Conservation (phyloP, 2,797 vertebrate species). For the Mormyrops boulengeri region DNA sequence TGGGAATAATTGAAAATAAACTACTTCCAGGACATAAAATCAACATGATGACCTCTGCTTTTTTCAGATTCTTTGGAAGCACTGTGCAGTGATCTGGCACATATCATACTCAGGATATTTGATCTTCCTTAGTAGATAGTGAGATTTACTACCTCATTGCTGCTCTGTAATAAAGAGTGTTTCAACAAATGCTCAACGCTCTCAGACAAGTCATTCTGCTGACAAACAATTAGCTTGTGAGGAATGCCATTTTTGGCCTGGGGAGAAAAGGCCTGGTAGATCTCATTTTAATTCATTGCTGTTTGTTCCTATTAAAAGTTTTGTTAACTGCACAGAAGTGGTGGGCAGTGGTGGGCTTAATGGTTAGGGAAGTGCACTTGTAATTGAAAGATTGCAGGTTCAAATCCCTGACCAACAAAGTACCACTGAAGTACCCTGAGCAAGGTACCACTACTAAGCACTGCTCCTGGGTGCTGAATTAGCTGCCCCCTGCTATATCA, state of each 20-base stretch:
- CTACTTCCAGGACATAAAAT: not conserved
- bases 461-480: too few species aligned
- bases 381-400: too few species aligned
- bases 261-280: not conserved
- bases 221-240: not conserved
- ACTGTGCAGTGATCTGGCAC: not conserved
- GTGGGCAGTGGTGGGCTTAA: too few species aligned
- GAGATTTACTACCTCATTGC: not conserved
- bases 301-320: not conserved
- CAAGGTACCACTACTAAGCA: too few species aligned
- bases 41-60: not conserved
- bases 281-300: not conserved
- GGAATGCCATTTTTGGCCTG: not conserved
- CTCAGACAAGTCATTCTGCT: not conserved
- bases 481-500: too few species aligned
- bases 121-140: not conserved
- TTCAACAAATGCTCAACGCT: not conserved
- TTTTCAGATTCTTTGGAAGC: not conserved
- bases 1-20: conserved; percentile 11
- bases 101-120: not conserved
- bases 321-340: not conserved
- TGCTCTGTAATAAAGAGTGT: not conserved
- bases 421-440: too few species aligned
- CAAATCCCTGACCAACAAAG: too few species aligned
- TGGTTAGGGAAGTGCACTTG: too few species aligned